Base-by-base conservation (phyloP, 1,140 invertebrate genomes). In the Drosophila burlai region DNA sequence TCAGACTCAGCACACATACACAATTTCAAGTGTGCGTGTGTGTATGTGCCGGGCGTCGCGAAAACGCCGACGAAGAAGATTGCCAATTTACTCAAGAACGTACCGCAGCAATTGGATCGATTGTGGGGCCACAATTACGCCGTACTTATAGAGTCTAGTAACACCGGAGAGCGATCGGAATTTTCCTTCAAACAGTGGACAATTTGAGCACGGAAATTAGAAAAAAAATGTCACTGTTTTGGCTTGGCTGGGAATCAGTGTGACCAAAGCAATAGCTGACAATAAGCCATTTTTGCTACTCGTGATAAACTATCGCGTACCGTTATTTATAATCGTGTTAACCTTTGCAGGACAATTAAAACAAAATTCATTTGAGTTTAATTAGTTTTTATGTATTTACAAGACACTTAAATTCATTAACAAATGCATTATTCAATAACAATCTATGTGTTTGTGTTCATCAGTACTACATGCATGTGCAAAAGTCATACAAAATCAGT, bases 341-440 rank as follows among this genome's bases (percentile, higher is more conserved):
- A 15, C 8, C 4, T 4, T 26, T 9, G 1, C 1, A 15, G 8
- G 21, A 26, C 0, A 7, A 15, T 52, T 34, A 45, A 60, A 60
- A 66, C 40, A 65, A 24, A 16, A 4, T 24, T 68, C 6, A 31
- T 54, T 10, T 47, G 26, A 40, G 36, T 52, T 43, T 52, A 50
- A 55, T 40, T 74, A 24, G 45, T 42, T 38, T 46, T 46, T 75
- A 40, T 46, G 57, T 83, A 80, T 87, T 89, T 83, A 89, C 78
- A 89, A 81, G 66, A 85, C 52, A 77, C 78, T 84, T 89, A 90
- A 86, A 84, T 85, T 85, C 81, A 80, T 82, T 90, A 90, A 90
- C 79, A 90, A 91, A 90, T 85, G 86, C 76, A 85, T 76, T 71
- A 85, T 73, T 71, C 75, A 82, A 85, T 85, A 90, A 90, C 85